A percentile compares a stretch with the other conserved stretches of the same genome.
phyloP scores from a whole-genome alignment of 2,113 vertebrate species.

The Corapipo altera region DNA sequence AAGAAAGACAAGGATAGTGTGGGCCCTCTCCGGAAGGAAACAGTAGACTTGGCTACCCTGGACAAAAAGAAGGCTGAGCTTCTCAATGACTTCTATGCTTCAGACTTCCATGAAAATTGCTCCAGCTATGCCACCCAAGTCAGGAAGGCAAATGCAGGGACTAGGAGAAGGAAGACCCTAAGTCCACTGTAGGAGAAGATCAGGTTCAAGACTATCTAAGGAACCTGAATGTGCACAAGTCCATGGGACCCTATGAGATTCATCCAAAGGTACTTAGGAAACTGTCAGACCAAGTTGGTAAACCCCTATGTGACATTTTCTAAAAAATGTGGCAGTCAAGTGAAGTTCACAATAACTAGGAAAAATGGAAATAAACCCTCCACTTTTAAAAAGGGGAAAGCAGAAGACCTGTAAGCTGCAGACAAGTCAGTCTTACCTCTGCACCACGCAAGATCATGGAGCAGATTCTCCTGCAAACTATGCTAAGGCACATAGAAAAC shows the following conservation, averaged over 20 bases:
- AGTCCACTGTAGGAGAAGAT: neutral
- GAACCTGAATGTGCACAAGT: neutral
- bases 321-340: neutral
- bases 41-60: neutral
- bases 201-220: neutral
- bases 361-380: neutral
- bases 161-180: neutral
- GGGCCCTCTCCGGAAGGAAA: neutral
- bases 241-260: neutral
- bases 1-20: neutral
- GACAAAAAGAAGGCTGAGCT: neutral
- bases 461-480: neutral
- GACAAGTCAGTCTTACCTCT: neutral
- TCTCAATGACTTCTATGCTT: neutral
- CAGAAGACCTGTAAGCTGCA: neutral
- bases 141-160: neutral
- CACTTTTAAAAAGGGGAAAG: neutral
- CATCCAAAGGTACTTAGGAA: neutral
- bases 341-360: neutral
- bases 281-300: neutral
- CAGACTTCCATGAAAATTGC: neutral
- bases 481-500: neutral
- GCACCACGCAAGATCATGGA: neutral
- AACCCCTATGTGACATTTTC: too few species aligned
- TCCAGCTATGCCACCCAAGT: neutral